Base-by-base conservation (phyloP, 1,140 invertebrate genomes). In the Pteromalus puparum region DNA sequence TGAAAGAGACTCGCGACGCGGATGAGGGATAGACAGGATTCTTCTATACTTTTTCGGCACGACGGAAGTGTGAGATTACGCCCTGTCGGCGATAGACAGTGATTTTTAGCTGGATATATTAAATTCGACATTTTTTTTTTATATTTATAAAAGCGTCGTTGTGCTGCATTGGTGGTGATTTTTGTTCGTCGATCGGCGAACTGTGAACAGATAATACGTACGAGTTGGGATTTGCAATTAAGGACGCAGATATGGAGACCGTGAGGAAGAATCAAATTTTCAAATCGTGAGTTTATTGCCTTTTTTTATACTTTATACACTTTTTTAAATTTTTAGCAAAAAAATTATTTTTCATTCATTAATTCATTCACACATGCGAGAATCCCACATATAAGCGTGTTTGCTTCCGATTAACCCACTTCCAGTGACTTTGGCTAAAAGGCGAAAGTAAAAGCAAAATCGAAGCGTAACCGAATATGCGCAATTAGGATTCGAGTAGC, bases 231-330 rank as follows among this genome's bases (percentile, higher is more conserved):
- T 34, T 34, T 1, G 6, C 1, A 24, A 21, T n/a, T 34, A n/a
- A n/a, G 34, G 30, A 21, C 30, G 12, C 30, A 79, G 82, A 72
- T 38, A 84, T 87, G 86, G 87, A 85, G 24, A 65, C 76, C 48
- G 53, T 77, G 53, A 83, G 78, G 38, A 88, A 84, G 46, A 84
- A 80, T 84, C 85, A 82, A 70, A 48, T 87, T 28, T 84, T 86
- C 26, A 88, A 85, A 85, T 88, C 85, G 87, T 88, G 67, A 88
- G 87, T 88, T 46, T 46, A 0, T 61, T 28, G 30, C 3, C 24
- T 53, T 21, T 72, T 1, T 30, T 13, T 72, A 70, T 72, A 28
- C 18, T 73, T 76, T 42, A 4, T 34, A 34, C 13, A 13, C 30
- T 73, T 21, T 73, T 73, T 1, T 30, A 30, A 10, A 67, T 1